Percentiles rank a stretch among this genome's conserved stretches.
These are phyloP conservation scores for Takifugu ocellatus DNA, from an alignment of 2,797 vertebrate species.

Conservation along the genomic window DNA sequence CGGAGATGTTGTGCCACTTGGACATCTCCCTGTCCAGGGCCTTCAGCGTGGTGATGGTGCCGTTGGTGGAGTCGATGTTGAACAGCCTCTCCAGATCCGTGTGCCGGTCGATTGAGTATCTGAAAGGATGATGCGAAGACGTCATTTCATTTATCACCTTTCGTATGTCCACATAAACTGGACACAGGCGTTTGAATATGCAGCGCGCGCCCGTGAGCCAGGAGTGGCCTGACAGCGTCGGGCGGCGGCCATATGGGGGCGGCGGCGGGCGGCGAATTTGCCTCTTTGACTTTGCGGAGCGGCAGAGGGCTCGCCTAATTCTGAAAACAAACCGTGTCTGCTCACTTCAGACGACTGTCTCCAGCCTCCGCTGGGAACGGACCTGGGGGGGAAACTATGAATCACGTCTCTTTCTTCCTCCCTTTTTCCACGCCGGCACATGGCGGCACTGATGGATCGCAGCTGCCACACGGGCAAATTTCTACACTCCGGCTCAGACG, in stretches of 20 bases:
- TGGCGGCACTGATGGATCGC: slow-evolving; percentile 65
- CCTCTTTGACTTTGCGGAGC: slow-evolving; percentile 61
- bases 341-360: slow-evolving; percentile 63
- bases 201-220: slow-evolving; percentile 48
- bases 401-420: slow-evolving; percentile 57
- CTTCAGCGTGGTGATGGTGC: slow-evolving; percentile 90
- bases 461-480: slow-evolving; percentile 66
- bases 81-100: slow-evolving; percentile 92
- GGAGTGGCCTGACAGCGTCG: slow-evolving; percentile 52
- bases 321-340: slow-evolving; percentile 68
- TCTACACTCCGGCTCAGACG: slow-evolving; percentile 39
- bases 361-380: slow-evolving; percentile 72
- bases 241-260: slow-evolving; percentile 59
- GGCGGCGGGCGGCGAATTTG: slow-evolving; percentile 51
- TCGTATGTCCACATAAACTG: slow-evolving; percentile 52
- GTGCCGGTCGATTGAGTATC: slow-evolving; percentile 92
- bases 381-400: slow-evolving; percentile 65
- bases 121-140: slow-evolving; percentile 42
- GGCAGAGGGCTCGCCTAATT: slow-evolving; percentile 63
- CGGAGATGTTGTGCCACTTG: slow-evolving; percentile 94
- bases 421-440: slow-evolving; percentile 39
- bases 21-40: slow-evolving; percentile 89
- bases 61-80: slow-evolving; percentile 89
- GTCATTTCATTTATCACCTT: too few species aligned
- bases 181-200: slow-evolving; percentile 66